Evolutionary conservation across 1,140 invertebrate species (phyloP), one percentile per base, ranked within the genome.

Genomic region (Heliothis subflexa): DNA sequence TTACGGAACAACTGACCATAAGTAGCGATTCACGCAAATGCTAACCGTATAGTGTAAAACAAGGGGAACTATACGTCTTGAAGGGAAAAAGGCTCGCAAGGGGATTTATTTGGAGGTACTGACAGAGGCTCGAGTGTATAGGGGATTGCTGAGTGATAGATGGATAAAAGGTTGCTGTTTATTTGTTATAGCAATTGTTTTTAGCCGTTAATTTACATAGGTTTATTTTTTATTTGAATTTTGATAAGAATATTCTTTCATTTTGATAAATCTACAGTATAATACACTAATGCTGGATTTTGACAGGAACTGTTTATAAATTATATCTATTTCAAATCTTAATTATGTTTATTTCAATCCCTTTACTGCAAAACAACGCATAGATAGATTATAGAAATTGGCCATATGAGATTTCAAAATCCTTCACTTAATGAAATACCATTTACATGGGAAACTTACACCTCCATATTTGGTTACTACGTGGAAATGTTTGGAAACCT

Each of bases 1-100:
- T 80, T 79, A 79, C 70, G 5, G 21, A 66, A 71, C 13, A 76
- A 75, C 54, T 25, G 45, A 50, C 79, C 73, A 76, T 80, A 71
- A 80, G 79, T 52, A 81, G 74, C 66, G 66, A 81, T 78, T 64
- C 73, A 71, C 64, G 57, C 47, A 72, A 77, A 77, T 77, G 57
- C 50, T 64, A 62, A 71, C 45, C 33, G 52, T 80, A 57, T 40
- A 57, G 54, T 77, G 66, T 81, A 77, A 77, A 77, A 80, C 70
- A 78, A 57, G 70, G 70, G 72, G 74, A 74, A 72, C 66, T 47
- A 81, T 78, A 74, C 45, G 55, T 73, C 57, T 74, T n/a, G 0
- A 18, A 21, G 49, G 45, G 68, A 81, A 66, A 81, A 81, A n/a
- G 59, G 33, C 25, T 11, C 70, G 49, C 9, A 40, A 9, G 5